Evolutionary conservation across 2,797 vertebrate genomes (phyloP).

Genomic region (Siniperca undulata): DNA sequence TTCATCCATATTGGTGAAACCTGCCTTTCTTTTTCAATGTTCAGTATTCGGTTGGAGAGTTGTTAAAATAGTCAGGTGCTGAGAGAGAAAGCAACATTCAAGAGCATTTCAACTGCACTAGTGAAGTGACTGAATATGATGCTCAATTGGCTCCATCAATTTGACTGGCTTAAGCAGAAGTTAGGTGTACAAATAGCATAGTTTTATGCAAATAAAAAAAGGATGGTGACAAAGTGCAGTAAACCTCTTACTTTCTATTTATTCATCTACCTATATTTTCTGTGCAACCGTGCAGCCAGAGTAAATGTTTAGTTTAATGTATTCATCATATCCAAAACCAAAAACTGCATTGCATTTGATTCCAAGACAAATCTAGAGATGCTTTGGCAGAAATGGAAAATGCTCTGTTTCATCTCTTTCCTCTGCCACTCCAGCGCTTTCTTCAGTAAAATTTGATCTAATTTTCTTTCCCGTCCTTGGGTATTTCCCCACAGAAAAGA

Average conservation of each 20-base stretch:
- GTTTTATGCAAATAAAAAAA: slow-evolving; percentile 10
- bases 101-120: slow-evolving; percentile 49
- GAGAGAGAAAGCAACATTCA: slow-evolving; percentile 32
- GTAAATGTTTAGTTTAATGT: slow-evolving; percentile 30
- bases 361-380: slow-evolving; percentile 67
- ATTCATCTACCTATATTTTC: not conserved
- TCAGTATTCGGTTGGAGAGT: slow-evolving; percentile 26
- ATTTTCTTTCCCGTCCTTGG: slow-evolving; percentile 80
- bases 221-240: slow-evolving; percentile 1
- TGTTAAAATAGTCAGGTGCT: slow-evolving; percentile 49
- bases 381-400: slow-evolving; percentile 65
- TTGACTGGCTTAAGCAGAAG: slow-evolving; percentile 22
- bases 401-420: slow-evolving; percentile 72
- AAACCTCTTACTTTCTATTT: slow-evolving; percentile 2
- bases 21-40: not conserved
- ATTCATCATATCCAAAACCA: slow-evolving; percentile 38
- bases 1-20: slow-evolving; percentile 18
- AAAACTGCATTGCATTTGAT: slow-evolving; percentile 49
- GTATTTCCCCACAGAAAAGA: slow-evolving; percentile 85
- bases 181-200: slow-evolving; percentile 12
- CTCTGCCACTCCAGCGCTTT: slow-evolving; percentile 69
- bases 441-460: slow-evolving; percentile 80
- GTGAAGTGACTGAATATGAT: slow-evolving; percentile 48
- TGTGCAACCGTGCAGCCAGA: slow-evolving; percentile 9
- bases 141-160: slow-evolving; percentile 31